phyloP scores from a whole-genome alignment of 2,113 vertebrate species.

The Dendrocopos noguchii region DNA sequence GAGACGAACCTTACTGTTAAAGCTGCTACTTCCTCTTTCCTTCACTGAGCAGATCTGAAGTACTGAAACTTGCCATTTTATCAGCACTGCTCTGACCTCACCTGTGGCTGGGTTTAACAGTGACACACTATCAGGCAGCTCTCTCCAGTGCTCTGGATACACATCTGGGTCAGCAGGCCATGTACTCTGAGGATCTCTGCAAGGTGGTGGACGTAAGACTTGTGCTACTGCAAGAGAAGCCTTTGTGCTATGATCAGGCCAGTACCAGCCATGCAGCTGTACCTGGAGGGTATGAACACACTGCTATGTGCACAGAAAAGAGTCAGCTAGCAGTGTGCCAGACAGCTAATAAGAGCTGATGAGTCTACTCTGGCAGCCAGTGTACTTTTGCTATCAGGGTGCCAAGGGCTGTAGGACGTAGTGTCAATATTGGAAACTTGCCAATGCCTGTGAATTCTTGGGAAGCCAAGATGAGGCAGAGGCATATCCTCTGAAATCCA shows the following conservation, averaged over 20 bases:
- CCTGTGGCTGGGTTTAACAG: not conserved
- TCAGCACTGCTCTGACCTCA: not conserved
- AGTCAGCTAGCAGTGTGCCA: not conserved
- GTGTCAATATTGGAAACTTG: not conserved
- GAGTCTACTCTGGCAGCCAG: not conserved
- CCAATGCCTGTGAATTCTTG: not conserved
- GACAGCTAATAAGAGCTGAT: not conserved
- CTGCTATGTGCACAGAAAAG: not conserved
- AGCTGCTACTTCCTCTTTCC: not conserved
- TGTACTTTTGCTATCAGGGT: not conserved
- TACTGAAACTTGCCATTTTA: not conserved
- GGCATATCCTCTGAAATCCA: not conserved
- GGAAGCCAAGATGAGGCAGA: not conserved
- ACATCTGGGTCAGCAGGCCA: not conserved
- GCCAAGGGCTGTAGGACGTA: not conserved
- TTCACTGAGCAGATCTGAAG: not conserved
- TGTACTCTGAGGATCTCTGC: rapidly evolving
- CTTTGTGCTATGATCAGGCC: not conserved
- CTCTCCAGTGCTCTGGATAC: not conserved
- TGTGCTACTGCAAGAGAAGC: not conserved
- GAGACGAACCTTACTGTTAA: not conserved
- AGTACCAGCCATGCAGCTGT: rapidly evolving
- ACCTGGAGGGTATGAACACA: not conserved
- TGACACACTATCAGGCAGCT: not conserved
- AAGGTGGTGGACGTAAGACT: rapidly evolving